Evolutionary conservation across 2,113 vertebrate species (phyloP).

Genomic region (Ailuropoda melanoleuca): DNA sequence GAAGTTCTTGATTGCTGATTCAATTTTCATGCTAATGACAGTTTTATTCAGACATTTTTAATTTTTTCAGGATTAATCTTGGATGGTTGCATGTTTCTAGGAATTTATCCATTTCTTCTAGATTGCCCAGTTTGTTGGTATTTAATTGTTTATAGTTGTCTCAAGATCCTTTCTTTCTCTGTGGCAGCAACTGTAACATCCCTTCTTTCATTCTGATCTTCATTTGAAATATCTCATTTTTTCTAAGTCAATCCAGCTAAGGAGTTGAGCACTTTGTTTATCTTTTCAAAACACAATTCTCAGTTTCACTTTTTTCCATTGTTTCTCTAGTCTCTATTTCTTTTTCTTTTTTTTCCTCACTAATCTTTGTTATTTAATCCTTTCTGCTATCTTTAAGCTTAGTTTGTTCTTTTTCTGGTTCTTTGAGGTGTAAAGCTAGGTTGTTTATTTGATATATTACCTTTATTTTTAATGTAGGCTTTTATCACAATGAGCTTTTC

Average conservation of each 20-base stretch:
- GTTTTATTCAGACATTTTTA: neutral
- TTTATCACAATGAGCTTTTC: neutral
- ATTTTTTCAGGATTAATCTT: neutral
- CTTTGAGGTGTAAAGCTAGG: neutral
- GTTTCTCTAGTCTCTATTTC: neutral
- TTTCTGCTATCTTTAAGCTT: neutral
- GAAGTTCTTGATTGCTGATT: neutral
- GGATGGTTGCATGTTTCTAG: neutral
- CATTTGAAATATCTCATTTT: neutral
- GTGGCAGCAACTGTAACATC: neutral
- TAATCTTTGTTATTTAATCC: neutral
- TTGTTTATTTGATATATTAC: neutral
- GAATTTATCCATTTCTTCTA: neutral
- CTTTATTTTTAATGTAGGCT: neutral
- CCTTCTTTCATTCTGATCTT: neutral
- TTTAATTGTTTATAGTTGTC: neutral
- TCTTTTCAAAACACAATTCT: neutral
- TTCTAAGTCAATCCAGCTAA: neutral
- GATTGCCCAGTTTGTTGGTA: neutral
- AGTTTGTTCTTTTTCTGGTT: neutral
- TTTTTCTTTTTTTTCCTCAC: neutral
- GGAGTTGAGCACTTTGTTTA: neutral
- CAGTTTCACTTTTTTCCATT: neutral
- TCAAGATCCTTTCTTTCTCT: neutral
- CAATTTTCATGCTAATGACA: neutral